Percentiles rank a stretch among this genome's conserved stretches.
phyloP scores from a whole-genome alignment of 2,888 invertebrate genomes.

The Plebejus anna region DNA sequence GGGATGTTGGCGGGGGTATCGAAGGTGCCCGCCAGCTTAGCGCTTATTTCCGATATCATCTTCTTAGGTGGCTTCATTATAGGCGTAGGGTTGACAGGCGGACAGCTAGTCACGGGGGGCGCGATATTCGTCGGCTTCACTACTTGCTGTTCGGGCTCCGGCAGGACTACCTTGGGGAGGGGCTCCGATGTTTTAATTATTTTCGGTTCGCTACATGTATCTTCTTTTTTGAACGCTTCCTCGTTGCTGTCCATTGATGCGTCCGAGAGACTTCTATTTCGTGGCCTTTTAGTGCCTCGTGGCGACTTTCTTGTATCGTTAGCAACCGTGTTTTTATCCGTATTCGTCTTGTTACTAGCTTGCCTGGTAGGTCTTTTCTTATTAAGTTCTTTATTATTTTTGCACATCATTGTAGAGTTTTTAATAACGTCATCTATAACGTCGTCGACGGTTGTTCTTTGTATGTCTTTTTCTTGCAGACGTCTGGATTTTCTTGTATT shows the following conservation, averaged over 20 bases:
- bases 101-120: conserved; percentile 32
- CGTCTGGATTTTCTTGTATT: conserved; percentile 91
- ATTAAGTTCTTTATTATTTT: conserved; percentile 50
- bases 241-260: conserved; percentile 83
- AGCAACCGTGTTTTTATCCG: conserved; percentile 47
- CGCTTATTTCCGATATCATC: conserved; percentile 70
- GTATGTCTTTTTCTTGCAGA: conserved; percentile 87
- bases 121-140: conserved; percentile 33
- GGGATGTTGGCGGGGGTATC: conserved; percentile 52
- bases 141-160: conserved; percentile 37
- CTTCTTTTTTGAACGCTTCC: conserved; percentile 64
- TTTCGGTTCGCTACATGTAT: conserved; percentile 52
- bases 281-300: conserved; percentile 80
- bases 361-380: conserved; percentile 81
- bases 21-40: conserved; percentile 61
- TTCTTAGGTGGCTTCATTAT: conserved; percentile 69
- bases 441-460: conserved; percentile 89
- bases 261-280: conserved; percentile 83
- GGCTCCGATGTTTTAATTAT: conserved; percentile 45
- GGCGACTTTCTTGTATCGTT: conserved; percentile 81
- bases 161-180: conserved; percentile 44
- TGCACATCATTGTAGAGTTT: conserved; percentile 68
- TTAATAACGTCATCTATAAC: conserved; percentile 94
- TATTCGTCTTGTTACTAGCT: conserved; percentile 56
- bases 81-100: conserved; percentile 50